phyloP scores from a whole-genome alignment of 1,140 invertebrate genomes.

The Trachymyrmex septentrionalis region DNA sequence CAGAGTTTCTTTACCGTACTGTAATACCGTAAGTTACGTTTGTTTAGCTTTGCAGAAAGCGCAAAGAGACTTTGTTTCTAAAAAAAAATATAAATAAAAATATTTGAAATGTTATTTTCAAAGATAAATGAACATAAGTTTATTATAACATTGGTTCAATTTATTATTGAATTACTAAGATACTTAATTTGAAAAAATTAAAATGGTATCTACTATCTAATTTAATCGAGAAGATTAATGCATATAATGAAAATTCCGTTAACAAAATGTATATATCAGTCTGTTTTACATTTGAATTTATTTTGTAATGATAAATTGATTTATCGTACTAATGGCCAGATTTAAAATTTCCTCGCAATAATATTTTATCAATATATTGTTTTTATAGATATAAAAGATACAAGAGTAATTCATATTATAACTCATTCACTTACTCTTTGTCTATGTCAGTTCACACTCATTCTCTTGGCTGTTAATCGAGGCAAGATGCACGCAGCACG shows the following conservation, averaged over 20 bases:
- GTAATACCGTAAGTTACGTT: background rate
- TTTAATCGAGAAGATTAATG: background rate
- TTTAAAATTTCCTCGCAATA: background rate
- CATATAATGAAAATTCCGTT: background rate
- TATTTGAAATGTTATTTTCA: background rate
- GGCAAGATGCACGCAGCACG: background rate
- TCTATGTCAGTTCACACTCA: background rate
- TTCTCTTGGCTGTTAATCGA: background rate
- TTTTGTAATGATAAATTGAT: background rate
- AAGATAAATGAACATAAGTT: background rate
- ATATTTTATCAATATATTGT: conserved; percentile 9
- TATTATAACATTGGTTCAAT: background rate
- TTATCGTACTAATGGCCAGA: background rate
- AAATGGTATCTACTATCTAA: background rate
- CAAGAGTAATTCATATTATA: background rate
- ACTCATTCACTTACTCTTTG: background rate
- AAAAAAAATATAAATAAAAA: background rate
- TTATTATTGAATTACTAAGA: background rate
- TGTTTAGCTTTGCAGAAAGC: background rate
- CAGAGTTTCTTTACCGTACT: background rate
- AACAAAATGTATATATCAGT: background rate
- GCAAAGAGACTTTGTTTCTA: background rate
- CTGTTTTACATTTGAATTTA: conserved; percentile 5
- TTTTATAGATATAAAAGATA: background rate
- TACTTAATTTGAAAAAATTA: background rate